Evolutionary conservation across 2,888 invertebrate species (phyloP).

Genomic region (Acanthoscelides obtectus): DNA sequence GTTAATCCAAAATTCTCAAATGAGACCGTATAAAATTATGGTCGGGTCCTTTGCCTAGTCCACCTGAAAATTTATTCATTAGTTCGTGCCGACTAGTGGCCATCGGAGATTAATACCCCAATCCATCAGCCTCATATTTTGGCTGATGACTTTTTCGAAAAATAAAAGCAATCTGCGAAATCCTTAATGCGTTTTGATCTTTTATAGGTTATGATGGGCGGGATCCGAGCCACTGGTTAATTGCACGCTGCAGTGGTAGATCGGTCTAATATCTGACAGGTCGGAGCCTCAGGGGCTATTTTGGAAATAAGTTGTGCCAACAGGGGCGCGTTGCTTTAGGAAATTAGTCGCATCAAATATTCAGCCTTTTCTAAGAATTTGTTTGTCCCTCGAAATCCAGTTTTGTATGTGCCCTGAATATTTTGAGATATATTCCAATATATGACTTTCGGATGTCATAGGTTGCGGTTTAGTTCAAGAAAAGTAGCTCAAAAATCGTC

Average conservation of each 20-base stretch:
- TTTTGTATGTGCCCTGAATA: too few species aligned
- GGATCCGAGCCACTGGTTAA: slow-evolving; percentile 41
- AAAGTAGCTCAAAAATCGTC: too few species aligned
- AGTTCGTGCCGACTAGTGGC: neutral
- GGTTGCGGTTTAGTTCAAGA: too few species aligned
- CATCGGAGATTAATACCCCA: neutral
- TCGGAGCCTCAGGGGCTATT: slow-evolving; percentile 30
- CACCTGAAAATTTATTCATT: neutral
- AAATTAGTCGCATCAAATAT: too few species aligned
- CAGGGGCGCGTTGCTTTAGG: neutral
- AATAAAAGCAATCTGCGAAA: neutral
- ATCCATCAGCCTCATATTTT: neutral
- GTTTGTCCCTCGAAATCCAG: too few species aligned
- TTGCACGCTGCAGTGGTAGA: slow-evolving; percentile 31
- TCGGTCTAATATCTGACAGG: slow-evolving; percentile 38
- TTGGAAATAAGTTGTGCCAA: slow-evolving; percentile 26
- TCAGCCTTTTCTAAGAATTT: too few species aligned
- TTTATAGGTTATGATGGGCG: slow-evolving; percentile 29
- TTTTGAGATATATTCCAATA: too few species aligned
- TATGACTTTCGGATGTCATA: too few species aligned
- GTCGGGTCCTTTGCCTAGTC: neutral
- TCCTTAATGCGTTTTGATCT: slow-evolving; percentile 19
- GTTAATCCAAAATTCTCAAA: neutral
- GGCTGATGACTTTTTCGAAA: neutral
- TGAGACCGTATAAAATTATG: neutral